Evolutionary conservation across 2,888 invertebrate genomes (phyloP).

Genomic region (Tipula unca): DNA sequence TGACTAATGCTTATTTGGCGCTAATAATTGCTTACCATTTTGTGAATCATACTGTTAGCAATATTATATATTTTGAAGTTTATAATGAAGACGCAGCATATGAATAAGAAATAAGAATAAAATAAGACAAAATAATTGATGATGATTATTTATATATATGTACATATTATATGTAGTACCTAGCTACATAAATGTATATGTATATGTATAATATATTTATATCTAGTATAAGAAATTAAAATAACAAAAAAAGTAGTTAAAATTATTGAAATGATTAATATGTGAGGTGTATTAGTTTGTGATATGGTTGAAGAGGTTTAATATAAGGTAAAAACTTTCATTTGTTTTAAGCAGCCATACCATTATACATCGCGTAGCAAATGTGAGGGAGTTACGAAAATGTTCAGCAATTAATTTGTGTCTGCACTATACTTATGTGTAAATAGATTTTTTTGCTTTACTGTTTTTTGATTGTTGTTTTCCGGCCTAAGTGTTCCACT

Average conservation of each 20-base stretch:
- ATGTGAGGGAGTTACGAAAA: background rate
- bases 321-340: background rate
- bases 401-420: background rate
- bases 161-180: too few species aligned
- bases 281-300: constrained; percentile 4
- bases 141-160: background rate
- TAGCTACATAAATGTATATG: too few species aligned
- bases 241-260: background rate
- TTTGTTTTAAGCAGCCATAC: background rate
- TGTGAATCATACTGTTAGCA: background rate
- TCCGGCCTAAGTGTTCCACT: background rate
- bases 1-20: too few species aligned
- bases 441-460: background rate
- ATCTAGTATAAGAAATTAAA: background rate
- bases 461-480: background rate
- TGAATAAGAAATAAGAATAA: background rate
- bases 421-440: background rate
- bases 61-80: background rate
- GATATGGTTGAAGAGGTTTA: background rate
- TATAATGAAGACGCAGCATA: background rate
- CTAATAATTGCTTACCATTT: background rate
- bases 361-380: background rate
- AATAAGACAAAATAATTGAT: constrained; percentile 14
- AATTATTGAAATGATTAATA: background rate
- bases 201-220: background rate